Evolutionary conservation across 2,888 invertebrate species (phyloP), one percentile per base, ranked within the genome.

Genomic region (Chloromyia formosa): DNA sequence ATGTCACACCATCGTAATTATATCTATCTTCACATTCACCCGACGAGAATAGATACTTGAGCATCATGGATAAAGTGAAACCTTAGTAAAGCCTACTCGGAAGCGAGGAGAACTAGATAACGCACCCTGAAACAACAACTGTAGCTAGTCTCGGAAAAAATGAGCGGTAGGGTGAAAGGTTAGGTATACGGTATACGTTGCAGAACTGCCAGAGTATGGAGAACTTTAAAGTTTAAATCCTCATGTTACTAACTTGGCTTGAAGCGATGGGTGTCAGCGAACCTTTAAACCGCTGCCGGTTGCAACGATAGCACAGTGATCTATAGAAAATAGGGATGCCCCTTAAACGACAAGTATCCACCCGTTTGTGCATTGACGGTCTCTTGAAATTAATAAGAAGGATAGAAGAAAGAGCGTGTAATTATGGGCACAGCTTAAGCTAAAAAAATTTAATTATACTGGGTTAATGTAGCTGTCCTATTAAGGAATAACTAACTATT

Each of bases 201-300:
- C 27, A 35, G 27, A 35, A n/a, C n/a, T n/a, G n/a, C n/a, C n/a
- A n/a, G n/a, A 35, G 27, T 4, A 35, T 35, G 60, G 10, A 60
- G 5, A 60, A 60, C 60, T 35, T 35, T 35, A 60, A 60, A 60
- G 23, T 35, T 35, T 35, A 60, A 60, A 60, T 60, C 23, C 60
- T 23, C 23, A 12, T n/a, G 27, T 60, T 60, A 27, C 60, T 5
- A 60, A 60, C 27, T 22, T 27, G 20, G 22, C 60, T 23, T 23
- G 9, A 23, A 60, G 60, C 27, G 22, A n/a, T 60, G 23, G 60
- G 23, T 60, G 60, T 60, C 60, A 60, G 60, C 60, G 60, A 60
- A 60, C 60, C 60, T 27, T 60, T 60, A 60, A 1, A 23, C 14
- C n/a, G 14, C 4, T 4, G 53, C 9, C 16, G 3, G 3, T 53